Conservation (phyloP, 1,140 invertebrate species). For the Diachasmimorpha longicaudata region DNA sequence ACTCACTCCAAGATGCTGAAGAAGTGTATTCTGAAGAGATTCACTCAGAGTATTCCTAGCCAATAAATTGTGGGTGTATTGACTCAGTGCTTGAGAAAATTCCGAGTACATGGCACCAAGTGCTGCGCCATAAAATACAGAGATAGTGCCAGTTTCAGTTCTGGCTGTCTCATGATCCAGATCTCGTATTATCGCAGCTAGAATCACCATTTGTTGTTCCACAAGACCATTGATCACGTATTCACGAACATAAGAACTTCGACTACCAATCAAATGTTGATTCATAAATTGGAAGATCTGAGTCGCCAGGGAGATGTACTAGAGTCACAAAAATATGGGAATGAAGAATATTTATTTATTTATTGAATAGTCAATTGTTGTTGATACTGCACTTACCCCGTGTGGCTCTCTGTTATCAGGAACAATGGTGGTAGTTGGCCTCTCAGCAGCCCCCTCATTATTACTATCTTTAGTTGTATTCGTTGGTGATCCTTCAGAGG, state of each 20-base stretch:
- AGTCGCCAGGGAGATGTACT: conserved; percentile 82
- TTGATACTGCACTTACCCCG: conserved; percentile 67
- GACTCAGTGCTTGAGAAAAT: conserved; percentile 79
- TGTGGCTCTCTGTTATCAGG: conserved; percentile 91
- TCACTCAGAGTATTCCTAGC: conserved; percentile 74
- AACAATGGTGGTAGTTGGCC: conserved; percentile 68
- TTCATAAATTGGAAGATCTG: conserved; percentile 81
- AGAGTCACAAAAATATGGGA: conserved; percentile 30
- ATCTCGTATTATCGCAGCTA: conserved; percentile 84
- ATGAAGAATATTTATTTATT: neutral
- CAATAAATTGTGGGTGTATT: conserved; percentile 85
- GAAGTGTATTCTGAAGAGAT: conserved; percentile 73
- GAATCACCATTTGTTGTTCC: conserved; percentile 80
- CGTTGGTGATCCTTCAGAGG: conserved; percentile 68
- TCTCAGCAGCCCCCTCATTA: conserved; percentile 62
- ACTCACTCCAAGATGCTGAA: conserved; percentile 79
- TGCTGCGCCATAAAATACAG: conserved; percentile 73
- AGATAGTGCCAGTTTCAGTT: conserved; percentile 81
- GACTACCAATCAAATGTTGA: conserved; percentile 71
- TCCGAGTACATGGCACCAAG: conserved; percentile 76
- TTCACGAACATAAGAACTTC: conserved; percentile 63
- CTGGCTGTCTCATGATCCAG: conserved; percentile 82
- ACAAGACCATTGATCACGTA: conserved; percentile 69
- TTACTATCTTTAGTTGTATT: conserved; percentile 64
- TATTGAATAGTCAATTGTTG: neutral